Evolutionary conservation across 2,797 vertebrate species (phyloP).

Genomic region (Muscicapa striata): DNA sequence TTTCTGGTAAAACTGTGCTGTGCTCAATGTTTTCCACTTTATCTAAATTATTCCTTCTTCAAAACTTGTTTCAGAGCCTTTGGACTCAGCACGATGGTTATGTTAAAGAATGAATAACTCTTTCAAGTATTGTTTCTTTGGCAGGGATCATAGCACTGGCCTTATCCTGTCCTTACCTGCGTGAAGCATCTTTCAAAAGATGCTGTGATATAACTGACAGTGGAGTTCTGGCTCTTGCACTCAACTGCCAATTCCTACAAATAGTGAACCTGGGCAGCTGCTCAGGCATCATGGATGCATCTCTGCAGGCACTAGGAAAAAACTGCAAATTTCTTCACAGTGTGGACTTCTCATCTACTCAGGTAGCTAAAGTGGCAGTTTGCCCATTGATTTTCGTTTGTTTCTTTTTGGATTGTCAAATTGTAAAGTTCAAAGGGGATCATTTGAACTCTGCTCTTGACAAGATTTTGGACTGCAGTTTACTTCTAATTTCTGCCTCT

Average conservation of each 20-base stretch:
- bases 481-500: background rate
- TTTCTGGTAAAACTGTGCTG: background rate
- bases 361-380: constrained; percentile 63
- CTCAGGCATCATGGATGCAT: constrained; percentile 78
- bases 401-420: background rate
- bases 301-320: constrained; percentile 81
- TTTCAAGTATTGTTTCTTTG: background rate
- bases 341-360: constrained; percentile 84
- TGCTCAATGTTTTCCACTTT: background rate
- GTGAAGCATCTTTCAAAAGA: constrained; percentile 78
- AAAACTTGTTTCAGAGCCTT: background rate
- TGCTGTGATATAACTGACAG: constrained; percentile 82
- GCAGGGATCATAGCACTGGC: constrained; percentile 83
- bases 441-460: background rate
- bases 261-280: constrained; percentile 83
- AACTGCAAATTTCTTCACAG: constrained; percentile 83
- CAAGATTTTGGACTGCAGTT: background rate
- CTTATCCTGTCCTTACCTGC: constrained; percentile 79
- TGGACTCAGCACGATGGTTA: background rate
- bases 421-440: background rate
- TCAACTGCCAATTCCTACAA: constrained; percentile 79
- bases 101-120: background rate
- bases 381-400: background rate
- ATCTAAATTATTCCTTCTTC: background rate
- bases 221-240: constrained; percentile 81